phyloP scores from a whole-genome alignment of 2,113 vertebrate species.

The Coptodon rendalli region DNA sequence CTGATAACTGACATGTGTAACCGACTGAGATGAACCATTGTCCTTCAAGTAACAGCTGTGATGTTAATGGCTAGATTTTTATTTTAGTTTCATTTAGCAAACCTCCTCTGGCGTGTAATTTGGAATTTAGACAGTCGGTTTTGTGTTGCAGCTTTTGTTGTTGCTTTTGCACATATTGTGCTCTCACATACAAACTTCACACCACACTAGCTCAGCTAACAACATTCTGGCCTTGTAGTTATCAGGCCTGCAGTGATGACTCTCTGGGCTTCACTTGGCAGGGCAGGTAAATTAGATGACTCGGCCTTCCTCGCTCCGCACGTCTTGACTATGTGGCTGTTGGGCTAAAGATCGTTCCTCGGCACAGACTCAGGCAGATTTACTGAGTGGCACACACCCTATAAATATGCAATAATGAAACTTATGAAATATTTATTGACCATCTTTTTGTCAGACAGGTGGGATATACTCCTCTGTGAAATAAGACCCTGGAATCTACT shows the following conservation, averaged over 20 bases:
- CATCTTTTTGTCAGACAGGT: constrained; percentile 39
- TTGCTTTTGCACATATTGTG: background rate
- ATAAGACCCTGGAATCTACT: background rate
- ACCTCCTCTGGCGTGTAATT: rapidly evolving
- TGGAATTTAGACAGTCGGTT: background rate
- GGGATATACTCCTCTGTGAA: constrained; percentile 20
- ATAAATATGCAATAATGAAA: constrained; percentile 57
- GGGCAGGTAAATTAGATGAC: constrained; percentile 1
- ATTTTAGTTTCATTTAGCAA: background rate
- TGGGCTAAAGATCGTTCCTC: constrained; percentile 25
- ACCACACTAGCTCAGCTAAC: background rate
- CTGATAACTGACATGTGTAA: background rate
- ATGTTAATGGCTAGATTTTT: background rate
- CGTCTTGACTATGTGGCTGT: background rate
- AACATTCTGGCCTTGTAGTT: background rate
- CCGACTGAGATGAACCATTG: rapidly evolving
- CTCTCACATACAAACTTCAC: background rate
- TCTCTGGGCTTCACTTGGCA: background rate
- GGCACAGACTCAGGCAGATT: constrained; percentile 5
- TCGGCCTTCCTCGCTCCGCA: background rate
- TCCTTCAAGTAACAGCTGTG: background rate
- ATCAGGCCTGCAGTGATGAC: background rate
- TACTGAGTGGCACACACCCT: constrained; percentile 36
- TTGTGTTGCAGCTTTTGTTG: background rate
- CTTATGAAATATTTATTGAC: constrained; percentile 57